Evolutionary conservation across 2,888 invertebrate species (phyloP).

Genomic region (Cylloceria caligata): DNA sequence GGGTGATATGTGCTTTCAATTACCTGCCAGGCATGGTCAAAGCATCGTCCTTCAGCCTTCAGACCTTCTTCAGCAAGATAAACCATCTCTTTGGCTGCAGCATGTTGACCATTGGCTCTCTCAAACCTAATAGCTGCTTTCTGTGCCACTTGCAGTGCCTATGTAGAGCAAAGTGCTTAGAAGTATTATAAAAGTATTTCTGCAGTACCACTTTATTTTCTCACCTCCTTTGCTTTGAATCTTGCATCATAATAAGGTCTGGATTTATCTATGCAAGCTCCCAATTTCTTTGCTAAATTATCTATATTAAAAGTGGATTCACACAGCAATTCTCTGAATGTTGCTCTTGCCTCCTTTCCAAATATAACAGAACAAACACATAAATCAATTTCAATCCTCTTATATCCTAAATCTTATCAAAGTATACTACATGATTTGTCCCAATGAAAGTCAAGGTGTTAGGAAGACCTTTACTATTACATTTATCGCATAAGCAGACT

Average conservation of each 20-base stretch:
- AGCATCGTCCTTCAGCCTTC: slow-evolving; percentile 87
- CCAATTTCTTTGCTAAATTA: slow-evolving; percentile 92
- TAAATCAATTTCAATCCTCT: slow-evolving; percentile 32
- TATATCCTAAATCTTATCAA: slow-evolving; percentile 2
- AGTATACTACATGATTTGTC: slow-evolving; percentile 15
- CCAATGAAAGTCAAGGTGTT: slow-evolving; percentile 22
- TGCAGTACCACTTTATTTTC: slow-evolving; percentile 61
- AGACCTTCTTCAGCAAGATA: slow-evolving; percentile 93
- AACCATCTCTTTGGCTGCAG: slow-evolving; percentile 97
- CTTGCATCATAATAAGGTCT: slow-evolving; percentile 96
- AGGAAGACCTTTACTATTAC: slow-evolving; percentile 5
- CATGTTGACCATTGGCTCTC: slow-evolving; percentile 95
- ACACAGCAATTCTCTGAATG: slow-evolving; percentile 92
- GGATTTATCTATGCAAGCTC: slow-evolving; percentile 94
- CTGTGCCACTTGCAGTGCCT: slow-evolving; percentile 94
- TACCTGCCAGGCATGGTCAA: slow-evolving; percentile 96
- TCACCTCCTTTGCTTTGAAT: slow-evolving; percentile 92
- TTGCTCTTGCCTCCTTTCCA: slow-evolving; percentile 90
- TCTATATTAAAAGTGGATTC: slow-evolving; percentile 94
- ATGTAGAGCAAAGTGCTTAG: slow-evolving; percentile 45
- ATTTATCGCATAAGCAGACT: background rate
- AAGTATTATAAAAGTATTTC: background rate
- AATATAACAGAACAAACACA: slow-evolving; percentile 1
- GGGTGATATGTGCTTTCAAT: background rate
- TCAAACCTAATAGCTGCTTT: slow-evolving; percentile 92